These are phyloP conservation scores for Siphamia tubifer DNA, from an alignment of 2,113 vertebrate species.

Conservation along the genomic window DNA sequence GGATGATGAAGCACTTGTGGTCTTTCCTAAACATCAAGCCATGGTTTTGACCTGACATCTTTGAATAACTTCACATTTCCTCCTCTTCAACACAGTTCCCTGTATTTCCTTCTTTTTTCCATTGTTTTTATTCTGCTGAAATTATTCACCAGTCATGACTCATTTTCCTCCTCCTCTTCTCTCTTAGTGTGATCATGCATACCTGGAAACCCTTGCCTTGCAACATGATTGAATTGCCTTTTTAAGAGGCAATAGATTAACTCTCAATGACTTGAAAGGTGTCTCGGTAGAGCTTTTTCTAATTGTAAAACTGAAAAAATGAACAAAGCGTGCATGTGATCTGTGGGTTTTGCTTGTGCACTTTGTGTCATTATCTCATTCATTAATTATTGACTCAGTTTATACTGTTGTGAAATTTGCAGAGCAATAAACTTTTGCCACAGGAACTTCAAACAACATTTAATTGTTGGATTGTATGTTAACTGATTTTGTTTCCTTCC, in stretches of 20 bases:
- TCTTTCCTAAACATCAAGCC: neutral
- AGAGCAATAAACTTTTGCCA: no score
- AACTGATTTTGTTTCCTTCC: conserved; percentile 11
- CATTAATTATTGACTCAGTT: neutral
- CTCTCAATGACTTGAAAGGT: neutral
- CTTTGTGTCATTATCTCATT: neutral
- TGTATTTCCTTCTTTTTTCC: conserved; percentile 30
- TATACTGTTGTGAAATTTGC: conserved; percentile 6
- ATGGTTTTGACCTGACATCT: neutral
- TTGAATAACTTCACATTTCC: conserved; percentile 20
- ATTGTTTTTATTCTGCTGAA: conserved; percentile 20
- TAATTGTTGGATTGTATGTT: neutral
- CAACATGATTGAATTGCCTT: neutral
- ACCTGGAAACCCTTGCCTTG: conserved; percentile 27
- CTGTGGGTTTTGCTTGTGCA: neutral
- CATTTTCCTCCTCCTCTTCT: conserved; percentile 22
- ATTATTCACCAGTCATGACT: conserved; percentile 31
- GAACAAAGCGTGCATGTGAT: neutral
- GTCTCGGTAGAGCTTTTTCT: neutral
- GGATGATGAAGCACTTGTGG: neutral
- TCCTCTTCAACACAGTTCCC: conserved; percentile 13
- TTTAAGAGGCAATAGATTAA: neutral
- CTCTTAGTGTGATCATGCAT: conserved; percentile 10
- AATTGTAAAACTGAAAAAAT: conserved; percentile 13
- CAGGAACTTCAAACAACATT: no score